Evolutionary conservation across 1,140 invertebrate genomes (phyloP).

Genomic region (Listronotus bonariensis): DNA sequence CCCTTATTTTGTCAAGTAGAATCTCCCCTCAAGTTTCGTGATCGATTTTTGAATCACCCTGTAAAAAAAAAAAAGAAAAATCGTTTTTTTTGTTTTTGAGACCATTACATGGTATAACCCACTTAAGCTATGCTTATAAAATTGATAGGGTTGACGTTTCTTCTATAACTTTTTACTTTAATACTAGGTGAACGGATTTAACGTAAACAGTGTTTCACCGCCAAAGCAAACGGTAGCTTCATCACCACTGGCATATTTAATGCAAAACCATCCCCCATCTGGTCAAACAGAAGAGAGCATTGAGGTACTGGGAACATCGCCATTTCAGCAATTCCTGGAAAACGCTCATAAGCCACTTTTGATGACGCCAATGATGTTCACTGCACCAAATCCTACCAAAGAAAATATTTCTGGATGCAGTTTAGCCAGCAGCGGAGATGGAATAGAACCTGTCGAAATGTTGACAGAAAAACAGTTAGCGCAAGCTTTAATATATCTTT

Average conservation of each 20-base stretch:
- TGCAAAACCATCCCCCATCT: conserved; percentile 49
- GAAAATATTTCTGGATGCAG: conserved; percentile 13
- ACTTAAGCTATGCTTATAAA: too few relatives aligned
- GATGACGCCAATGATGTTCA: conserved; percentile 85
- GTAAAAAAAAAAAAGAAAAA: too few relatives aligned
- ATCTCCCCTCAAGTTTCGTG: too few relatives aligned
- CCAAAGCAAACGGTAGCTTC: conserved; percentile 44
- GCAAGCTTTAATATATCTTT: conserved; percentile 83
- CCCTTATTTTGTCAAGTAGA: too few relatives aligned
- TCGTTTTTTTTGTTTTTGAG: too few relatives aligned
- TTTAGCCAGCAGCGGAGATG: conserved; percentile 21
- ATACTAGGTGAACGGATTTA: conserved; percentile 13
- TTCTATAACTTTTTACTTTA: not conserved
- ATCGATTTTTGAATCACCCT: too few relatives aligned
- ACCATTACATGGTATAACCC: too few relatives aligned
- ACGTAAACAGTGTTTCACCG: conserved; percentile 14
- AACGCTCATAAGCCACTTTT: conserved; percentile 69
- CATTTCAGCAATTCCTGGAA: conserved; percentile 58
- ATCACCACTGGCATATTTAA: conserved; percentile 57
- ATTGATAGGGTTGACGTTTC: too few relatives aligned
- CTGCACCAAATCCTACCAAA: conserved; percentile 53
- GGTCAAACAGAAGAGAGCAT: conserved; percentile 40
- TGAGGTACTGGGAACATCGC: conserved; percentile 55
- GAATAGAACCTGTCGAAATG: conserved; percentile 61
- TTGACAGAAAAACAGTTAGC: conserved; percentile 84